A percentile compares a stretch with the other conserved stretches of the same genome.
phyloP scores from a whole-genome alignment of 2,888 invertebrate species.

The Melanostoma scalare region DNA sequence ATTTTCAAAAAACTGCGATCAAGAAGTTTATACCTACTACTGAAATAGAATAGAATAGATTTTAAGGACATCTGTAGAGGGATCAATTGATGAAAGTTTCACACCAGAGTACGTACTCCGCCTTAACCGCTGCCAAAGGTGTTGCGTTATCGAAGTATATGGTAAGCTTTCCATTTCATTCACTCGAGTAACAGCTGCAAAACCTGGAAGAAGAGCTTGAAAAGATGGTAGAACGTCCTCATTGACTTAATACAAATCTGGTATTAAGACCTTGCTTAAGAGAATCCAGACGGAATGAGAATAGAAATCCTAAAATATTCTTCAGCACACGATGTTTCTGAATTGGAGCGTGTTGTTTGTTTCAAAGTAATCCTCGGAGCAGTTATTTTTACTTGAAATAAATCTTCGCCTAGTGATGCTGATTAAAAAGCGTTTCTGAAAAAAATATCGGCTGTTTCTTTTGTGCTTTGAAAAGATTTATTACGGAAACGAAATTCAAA shows the following conservation, averaged over 20 bases:
- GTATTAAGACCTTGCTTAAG: not conserved
- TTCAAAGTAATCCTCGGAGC: not conserved
- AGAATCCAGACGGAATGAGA: not conserved
- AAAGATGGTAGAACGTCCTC: slow-evolving; percentile 1
- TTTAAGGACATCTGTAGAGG: not conserved
- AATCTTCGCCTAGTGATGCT: not conserved
- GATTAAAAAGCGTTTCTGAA: not conserved
- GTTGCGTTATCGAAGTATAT: not conserved
- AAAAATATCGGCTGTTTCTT: not conserved
- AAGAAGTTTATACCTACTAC: too few species aligned
- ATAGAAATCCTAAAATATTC: not conserved
- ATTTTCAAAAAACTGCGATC: too few species aligned
- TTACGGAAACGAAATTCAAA: not conserved
- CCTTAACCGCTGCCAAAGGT: not conserved
- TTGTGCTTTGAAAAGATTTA: not conserved
- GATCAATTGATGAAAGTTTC: not conserved
- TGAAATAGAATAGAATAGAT: too few species aligned
- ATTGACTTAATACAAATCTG: not conserved
- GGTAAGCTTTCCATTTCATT: not conserved
- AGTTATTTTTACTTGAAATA: too few species aligned
- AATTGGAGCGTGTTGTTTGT: not conserved
- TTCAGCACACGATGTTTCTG: not conserved
- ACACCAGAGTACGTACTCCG: not conserved
- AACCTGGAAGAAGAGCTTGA: not conserved
- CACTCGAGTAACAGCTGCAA: not conserved